Conservation (phyloP, 2,888 invertebrate species). For the Oscheius onirici region DNA sequence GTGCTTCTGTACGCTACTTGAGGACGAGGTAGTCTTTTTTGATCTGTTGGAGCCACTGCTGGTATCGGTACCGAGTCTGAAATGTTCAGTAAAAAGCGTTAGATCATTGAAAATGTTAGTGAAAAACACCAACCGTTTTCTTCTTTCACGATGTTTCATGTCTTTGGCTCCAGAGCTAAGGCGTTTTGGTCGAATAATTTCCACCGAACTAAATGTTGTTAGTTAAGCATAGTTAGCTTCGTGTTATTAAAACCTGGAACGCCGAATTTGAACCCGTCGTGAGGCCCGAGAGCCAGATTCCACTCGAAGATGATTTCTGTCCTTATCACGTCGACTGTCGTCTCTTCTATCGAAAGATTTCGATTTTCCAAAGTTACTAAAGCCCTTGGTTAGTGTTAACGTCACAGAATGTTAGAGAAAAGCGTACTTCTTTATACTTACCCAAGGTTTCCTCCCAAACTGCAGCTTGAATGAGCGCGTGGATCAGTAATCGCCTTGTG, state of each 20-base stretch:
- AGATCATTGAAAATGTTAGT: not conserved
- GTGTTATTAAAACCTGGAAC: conserved; percentile 56
- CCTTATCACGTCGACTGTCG: conserved; percentile 50
- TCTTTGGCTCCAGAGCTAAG: conserved; percentile 70
- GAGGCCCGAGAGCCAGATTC: conserved; percentile 66
- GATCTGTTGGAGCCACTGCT: conserved; percentile 68
- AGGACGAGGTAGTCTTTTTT: conserved; percentile 70
- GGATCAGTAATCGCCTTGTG: conserved; percentile 60
- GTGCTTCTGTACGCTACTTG: conserved; percentile 66
- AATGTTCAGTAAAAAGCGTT: not conserved
- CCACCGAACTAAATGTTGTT: conserved; percentile 65
- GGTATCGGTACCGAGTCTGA: conserved; percentile 68
- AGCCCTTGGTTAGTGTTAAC: not conserved
- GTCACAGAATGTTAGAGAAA: not conserved
- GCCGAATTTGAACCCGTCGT: conserved; percentile 66
- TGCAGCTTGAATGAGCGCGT: conserved; percentile 63
- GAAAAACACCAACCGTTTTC: conserved; percentile 55
- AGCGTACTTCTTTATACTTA: conserved; percentile 30
- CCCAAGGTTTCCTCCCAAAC: conserved; percentile 56
- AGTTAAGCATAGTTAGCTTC: not conserved
- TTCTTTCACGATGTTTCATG: conserved; percentile 62
- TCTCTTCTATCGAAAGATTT: conserved; percentile 66
- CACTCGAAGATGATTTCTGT: conserved; percentile 66
- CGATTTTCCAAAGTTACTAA: conserved; percentile 63
- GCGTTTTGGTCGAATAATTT: conserved; percentile 69